These are phyloP conservation scores for Oreotrochilus melanogaster DNA, from an alignment of 2,113 vertebrate genomes.

Conservation along the genomic window DNA sequence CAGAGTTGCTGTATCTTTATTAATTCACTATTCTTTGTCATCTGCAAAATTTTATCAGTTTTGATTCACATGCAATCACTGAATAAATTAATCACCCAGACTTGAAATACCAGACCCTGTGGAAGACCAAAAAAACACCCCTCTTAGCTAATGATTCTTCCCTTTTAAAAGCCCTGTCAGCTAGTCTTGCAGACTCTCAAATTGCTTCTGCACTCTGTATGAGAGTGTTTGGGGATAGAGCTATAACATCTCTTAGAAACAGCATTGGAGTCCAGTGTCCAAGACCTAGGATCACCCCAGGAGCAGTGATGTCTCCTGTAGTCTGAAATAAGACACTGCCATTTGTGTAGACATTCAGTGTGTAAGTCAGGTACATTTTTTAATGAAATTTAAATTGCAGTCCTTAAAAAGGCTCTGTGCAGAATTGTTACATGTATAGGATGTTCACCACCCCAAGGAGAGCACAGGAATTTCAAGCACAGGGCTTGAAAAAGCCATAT, in stretches of 20 bases:
- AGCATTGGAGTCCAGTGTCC: not conserved
- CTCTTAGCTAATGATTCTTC: not conserved
- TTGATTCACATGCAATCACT: not conserved
- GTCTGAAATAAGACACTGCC: not conserved
- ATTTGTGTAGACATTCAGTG: not conserved
- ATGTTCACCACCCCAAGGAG: not conserved
- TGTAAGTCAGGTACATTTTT: accelerated
- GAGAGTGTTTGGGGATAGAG: not conserved
- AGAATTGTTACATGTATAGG: not conserved
- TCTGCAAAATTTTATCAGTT: not conserved
- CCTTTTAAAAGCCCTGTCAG: not conserved
- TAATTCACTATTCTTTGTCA: not conserved
- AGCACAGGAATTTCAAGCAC: not conserved
- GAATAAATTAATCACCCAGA: not conserved
- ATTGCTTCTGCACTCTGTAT: not conserved
- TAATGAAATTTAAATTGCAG: not conserved
- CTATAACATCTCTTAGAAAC: not conserved
- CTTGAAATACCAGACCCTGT: not conserved
- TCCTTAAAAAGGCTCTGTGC: not conserved
- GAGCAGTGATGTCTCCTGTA: not conserved
- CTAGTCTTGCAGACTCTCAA: accelerated
- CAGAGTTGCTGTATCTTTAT: not conserved
- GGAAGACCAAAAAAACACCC: not conserved
- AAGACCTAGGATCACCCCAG: too few relatives aligned
- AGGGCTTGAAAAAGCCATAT: not conserved